phyloP scores from a whole-genome alignment of 2,888 invertebrate species.

The Mimumesa dahlbomi region DNA sequence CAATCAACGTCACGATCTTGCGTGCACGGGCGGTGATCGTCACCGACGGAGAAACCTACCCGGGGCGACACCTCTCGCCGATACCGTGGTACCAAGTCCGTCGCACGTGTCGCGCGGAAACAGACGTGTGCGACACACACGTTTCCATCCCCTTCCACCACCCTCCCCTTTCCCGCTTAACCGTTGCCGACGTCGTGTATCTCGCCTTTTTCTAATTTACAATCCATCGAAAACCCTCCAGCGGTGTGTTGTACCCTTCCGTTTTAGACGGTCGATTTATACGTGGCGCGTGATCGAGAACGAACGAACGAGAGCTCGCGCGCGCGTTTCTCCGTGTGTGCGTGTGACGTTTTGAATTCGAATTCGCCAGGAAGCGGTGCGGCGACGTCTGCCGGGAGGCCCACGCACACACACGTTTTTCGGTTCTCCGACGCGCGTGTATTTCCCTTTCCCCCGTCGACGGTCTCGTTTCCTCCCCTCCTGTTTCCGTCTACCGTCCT shows the following conservation, averaged over 20 bases:
- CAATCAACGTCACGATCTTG: constrained; percentile 43
- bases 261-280: constrained; percentile 37
- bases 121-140: constrained; percentile 27
- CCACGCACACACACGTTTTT: constrained; percentile 47
- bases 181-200: too few relatives aligned
- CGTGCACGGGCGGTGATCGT: constrained; percentile 24
- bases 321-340: too few relatives aligned
- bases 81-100: constrained; percentile 31
- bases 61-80: constrained; percentile 61
- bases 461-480: too few relatives aligned
- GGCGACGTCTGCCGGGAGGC: constrained; percentile 34
- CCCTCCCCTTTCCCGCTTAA: too few relatives aligned
- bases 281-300: constrained; percentile 16
- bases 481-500: too few relatives aligned
- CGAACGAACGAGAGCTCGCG: too few relatives aligned
- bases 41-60: constrained; percentile 47
- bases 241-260: neutral
- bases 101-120: constrained; percentile 50
- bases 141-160: constrained; percentile 4
- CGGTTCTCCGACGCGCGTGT: constrained; percentile 24
- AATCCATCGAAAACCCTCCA: too few relatives aligned
- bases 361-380: constrained; percentile 40
- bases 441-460: too few relatives aligned
- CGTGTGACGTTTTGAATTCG: constrained; percentile 50
- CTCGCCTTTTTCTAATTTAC: too few relatives aligned